These are phyloP conservation scores for Zaprionus ornatus DNA, from an alignment of 1,140 invertebrate genomes.

Conservation along the genomic window DNA sequence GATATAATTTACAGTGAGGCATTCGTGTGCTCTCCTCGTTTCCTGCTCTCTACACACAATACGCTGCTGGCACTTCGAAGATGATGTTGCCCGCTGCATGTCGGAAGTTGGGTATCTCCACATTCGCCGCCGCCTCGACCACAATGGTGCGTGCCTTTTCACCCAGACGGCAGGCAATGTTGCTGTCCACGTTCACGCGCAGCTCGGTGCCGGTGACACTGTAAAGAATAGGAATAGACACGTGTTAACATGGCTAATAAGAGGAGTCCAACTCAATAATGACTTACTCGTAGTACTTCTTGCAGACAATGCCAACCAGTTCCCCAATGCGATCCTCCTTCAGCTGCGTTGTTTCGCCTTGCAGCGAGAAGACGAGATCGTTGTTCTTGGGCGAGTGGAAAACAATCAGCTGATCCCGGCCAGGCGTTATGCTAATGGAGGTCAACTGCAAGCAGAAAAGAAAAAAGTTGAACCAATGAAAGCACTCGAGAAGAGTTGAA, in stretches of 20 bases:
- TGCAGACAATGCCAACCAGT: constrained; percentile 92
- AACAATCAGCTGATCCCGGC: constrained; percentile 94
- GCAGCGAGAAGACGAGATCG: constrained; percentile 92
- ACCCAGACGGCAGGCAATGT: constrained; percentile 73
- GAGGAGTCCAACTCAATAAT: not conserved
- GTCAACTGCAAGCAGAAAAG: constrained; percentile 86
- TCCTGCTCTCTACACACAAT: constrained; percentile 62
- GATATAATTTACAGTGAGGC: constrained; percentile 58
- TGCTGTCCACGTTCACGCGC: constrained; percentile 74
- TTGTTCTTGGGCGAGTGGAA: constrained; percentile 96
- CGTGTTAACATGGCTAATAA: not conserved
- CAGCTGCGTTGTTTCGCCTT: constrained; percentile 66
- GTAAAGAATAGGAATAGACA: not conserved
- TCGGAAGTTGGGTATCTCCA: constrained; percentile 76
- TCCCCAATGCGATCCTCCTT: constrained; percentile 93
- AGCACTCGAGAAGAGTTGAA: not conserved
- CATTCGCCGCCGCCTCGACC: constrained; percentile 71
- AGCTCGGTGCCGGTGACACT: constrained; percentile 72
- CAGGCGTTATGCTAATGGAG: constrained; percentile 92
- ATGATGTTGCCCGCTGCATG: constrained; percentile 72
- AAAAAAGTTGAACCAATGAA: not conserved
- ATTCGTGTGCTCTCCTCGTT: not conserved
- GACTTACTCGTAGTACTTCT: constrained; percentile 90
- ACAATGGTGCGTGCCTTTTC: constrained; percentile 72
- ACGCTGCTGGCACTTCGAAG: constrained; percentile 79